Conservation (phyloP, 2,113 vertebrate genomes). For the Herpailurus yagouaroundi region DNA sequence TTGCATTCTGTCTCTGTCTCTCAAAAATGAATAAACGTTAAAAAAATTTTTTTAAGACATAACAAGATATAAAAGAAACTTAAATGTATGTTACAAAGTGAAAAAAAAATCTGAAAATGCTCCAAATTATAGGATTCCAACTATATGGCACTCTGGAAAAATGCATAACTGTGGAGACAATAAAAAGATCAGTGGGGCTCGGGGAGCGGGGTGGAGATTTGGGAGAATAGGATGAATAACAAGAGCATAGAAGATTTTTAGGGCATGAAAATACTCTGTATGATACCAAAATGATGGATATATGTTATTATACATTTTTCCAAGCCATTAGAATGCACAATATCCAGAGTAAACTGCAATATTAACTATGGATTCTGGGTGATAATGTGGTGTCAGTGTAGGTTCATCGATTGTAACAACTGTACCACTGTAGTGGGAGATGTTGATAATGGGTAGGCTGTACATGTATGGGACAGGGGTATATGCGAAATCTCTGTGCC, state of each 20-base stretch:
- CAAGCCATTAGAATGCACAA: neutral
- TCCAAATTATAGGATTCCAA: neutral
- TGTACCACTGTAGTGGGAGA: neutral
- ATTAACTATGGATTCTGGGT: neutral
- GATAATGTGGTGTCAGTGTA: neutral
- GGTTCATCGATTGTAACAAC: neutral
- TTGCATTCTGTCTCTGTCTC: no score
- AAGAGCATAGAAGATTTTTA: neutral
- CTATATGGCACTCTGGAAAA: neutral
- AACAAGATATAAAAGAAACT: neutral
- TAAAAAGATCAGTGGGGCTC: neutral
- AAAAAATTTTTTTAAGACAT: no score
- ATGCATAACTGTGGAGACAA: neutral
- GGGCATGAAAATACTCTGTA: neutral
- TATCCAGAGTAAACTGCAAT: neutral
- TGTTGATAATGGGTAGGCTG: neutral
- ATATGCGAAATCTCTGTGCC: neutral
- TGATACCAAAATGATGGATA: neutral
- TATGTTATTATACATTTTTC: neutral
- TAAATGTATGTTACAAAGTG: neutral
- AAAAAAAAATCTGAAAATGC: neutral
- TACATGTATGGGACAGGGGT: no score
- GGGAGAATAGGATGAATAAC: neutral
- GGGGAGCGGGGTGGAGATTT: rapidly evolving
- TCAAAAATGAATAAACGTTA: no score